These are phyloP conservation scores for Drosophila fungiperda DNA, from an alignment of 2,888 invertebrate genomes.

Conservation along the genomic window DNA sequence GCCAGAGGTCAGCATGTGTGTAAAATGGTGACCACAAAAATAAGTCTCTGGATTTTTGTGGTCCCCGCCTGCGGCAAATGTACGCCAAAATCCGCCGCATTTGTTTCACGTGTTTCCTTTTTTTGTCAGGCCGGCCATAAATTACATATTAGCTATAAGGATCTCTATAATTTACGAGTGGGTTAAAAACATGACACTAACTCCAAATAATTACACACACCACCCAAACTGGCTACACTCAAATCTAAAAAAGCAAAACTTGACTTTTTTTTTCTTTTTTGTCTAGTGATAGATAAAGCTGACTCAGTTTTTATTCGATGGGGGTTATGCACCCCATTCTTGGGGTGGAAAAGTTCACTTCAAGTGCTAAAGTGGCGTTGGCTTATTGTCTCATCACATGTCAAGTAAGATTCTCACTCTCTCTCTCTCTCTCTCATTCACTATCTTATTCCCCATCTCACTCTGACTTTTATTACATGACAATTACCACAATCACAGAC, in stretches of 20 bases:
- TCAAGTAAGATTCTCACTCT: slow-evolving; percentile 22
- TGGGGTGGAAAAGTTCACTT: slow-evolving; percentile 50
- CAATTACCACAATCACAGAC: slow-evolving; percentile 73
- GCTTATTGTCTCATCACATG: slow-evolving; percentile 46
- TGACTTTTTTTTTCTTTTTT: not conserved
- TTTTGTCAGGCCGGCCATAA: slow-evolving; percentile 63
- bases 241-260: slow-evolving; percentile 2
- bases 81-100: slow-evolving; percentile 70
- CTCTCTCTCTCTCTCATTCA: slow-evolving; percentile 41
- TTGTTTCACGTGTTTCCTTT: slow-evolving; percentile 58
- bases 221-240: not conserved
- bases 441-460: slow-evolving; percentile 26
- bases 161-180: slow-evolving; percentile 79
- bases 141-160: slow-evolving; percentile 80
- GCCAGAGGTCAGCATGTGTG: slow-evolving; percentile 40
- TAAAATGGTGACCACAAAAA: slow-evolving; percentile 60
- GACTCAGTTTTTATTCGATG: slow-evolving; percentile 29
- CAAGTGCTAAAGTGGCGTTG: slow-evolving; percentile 38
- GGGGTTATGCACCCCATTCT: slow-evolving; percentile 8
- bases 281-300: slow-evolving; percentile 22
- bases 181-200: slow-evolving; percentile 62
- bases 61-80: slow-evolving; percentile 67
- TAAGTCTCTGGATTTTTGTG: slow-evolving; percentile 45
- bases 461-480: slow-evolving; percentile 68
- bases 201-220: slow-evolving; percentile 58